These are phyloP conservation scores for Zaprionus obscuricornis DNA, from an alignment of 2,888 invertebrate genomes.

Conservation along the genomic window DNA sequence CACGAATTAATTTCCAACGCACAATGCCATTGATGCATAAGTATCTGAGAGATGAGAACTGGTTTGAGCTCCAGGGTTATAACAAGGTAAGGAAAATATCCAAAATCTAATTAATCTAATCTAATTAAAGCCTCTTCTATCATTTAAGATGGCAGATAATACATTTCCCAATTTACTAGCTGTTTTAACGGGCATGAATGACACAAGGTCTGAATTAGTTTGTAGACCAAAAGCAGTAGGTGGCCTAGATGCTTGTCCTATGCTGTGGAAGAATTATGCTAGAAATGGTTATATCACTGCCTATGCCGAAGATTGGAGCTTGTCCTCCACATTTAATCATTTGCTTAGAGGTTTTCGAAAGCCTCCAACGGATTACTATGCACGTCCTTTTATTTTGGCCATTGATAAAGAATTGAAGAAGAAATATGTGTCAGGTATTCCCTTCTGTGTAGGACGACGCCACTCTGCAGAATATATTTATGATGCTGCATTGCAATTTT, in stretches of 20 bases:
- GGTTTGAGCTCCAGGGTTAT: constrained; percentile 89
- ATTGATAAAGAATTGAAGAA: constrained; percentile 85
- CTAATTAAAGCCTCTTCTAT: neutral
- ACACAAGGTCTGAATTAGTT: constrained; percentile 82
- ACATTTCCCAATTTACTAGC: constrained; percentile 96
- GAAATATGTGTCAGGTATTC: constrained; percentile 83
- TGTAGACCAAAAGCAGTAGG: constrained; percentile 84
- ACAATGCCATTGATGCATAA: constrained; percentile 89
- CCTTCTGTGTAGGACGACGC: constrained; percentile 86
- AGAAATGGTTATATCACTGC: constrained; percentile 89
- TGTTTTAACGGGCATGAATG: constrained; percentile 88
- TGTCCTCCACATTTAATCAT: constrained; percentile 88
- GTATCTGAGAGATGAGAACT: constrained; percentile 87
- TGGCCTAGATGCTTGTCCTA: constrained; percentile 88
- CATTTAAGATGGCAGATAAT: constrained; percentile 89
- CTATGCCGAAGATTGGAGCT: constrained; percentile 90
- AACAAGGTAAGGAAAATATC: constrained; percentile 83
- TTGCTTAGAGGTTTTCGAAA: constrained; percentile 88
- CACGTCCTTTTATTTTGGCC: constrained; percentile 89
- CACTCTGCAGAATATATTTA: constrained; percentile 88
- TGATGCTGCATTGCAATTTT: constrained; percentile 88
- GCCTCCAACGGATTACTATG: constrained; percentile 92
- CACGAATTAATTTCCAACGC: constrained; percentile 89
- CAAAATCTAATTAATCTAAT: neutral
- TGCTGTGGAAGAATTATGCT: constrained; percentile 91